Evolutionary conservation across 2,888 invertebrate genomes (phyloP).

Genomic region (Patella caerulea): DNA sequence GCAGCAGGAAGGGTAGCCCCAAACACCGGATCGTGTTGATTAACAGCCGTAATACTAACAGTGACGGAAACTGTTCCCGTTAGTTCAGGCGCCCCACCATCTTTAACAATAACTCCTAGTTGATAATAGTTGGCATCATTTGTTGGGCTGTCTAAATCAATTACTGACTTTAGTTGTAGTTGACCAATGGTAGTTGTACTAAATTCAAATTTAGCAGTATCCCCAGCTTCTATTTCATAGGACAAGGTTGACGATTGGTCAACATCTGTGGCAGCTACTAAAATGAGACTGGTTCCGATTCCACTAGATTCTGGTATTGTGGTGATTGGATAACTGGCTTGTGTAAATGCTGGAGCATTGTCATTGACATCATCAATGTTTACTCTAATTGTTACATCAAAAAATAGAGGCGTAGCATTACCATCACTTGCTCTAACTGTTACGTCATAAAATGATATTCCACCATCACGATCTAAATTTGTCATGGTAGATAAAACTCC

Average conservation of each 20-base stretch:
- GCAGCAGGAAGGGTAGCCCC: slow-evolving; percentile 15
- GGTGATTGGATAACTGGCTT: slow-evolving; percentile 19
- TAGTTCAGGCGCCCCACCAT: slow-evolving; percentile 30
- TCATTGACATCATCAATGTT: slow-evolving; percentile 37
- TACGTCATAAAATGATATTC: slow-evolving; percentile 41
- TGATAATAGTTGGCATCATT: slow-evolving; percentile 22
- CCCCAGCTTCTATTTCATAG: slow-evolving; percentile 20
- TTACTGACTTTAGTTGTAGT: slow-evolving; percentile 27
- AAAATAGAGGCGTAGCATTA: slow-evolving; percentile 18
- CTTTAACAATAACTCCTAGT: slow-evolving; percentile 30
- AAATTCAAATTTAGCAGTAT: slow-evolving; percentile 26
- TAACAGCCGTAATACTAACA: slow-evolving; percentile 34
- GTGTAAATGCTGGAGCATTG: slow-evolving; percentile 34
- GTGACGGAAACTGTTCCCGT: slow-evolving; percentile 32
- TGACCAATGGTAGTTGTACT: slow-evolving; percentile 8
- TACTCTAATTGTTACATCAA: slow-evolving; percentile 26
- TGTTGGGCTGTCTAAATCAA: slow-evolving; percentile 29
- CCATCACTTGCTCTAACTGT: slow-evolving; percentile 37
- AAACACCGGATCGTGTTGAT: slow-evolving; percentile 38
- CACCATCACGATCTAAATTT: slow-evolving; percentile 17
- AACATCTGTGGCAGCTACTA: slow-evolving; percentile 26
- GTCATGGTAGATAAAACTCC: slow-evolving; percentile 6
- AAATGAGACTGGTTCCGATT: slow-evolving; percentile 11
- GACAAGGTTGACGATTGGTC: slow-evolving; percentile 28
- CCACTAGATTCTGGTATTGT: slow-evolving; percentile 21